A percentile compares a stretch with the other conserved stretches of the same genome.
These are phyloP conservation scores for Graptemys geographica DNA, from an alignment of 2,797 vertebrate species.

Conservation along the genomic window DNA sequence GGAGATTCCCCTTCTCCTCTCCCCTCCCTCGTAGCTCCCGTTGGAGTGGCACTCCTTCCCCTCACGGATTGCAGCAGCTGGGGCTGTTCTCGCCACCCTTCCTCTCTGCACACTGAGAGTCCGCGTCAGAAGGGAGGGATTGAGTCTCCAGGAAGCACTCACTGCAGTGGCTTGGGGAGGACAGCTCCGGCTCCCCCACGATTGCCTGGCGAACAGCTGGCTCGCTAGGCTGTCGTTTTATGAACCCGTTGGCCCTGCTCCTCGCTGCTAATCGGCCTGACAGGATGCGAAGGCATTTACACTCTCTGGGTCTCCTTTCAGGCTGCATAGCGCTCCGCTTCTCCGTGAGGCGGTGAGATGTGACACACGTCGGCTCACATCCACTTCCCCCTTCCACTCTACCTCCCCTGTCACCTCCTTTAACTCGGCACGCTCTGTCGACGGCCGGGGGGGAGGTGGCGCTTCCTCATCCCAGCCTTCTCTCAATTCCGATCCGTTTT, in stretches of 20 bases:
- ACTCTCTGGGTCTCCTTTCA: background rate
- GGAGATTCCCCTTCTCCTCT: background rate
- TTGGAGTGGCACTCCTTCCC: background rate
- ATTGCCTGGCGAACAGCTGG: background rate
- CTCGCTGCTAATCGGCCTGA: background rate
- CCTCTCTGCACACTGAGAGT: background rate
- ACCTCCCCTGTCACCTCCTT: background rate
- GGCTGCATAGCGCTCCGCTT: background rate
- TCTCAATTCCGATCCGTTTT: background rate
- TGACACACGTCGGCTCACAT: background rate
- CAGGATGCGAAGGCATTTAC: slow-evolving; percentile 14
- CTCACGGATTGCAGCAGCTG: background rate
- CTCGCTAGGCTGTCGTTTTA: background rate
- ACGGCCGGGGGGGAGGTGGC: background rate
- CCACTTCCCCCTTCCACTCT: background rate
- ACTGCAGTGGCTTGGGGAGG: background rate
- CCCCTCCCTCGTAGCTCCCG: no score
- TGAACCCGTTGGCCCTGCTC: background rate
- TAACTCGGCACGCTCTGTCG: background rate
- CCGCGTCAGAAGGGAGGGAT: no score
- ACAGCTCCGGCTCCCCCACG: background rate
- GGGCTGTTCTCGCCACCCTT: background rate
- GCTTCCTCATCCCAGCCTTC: accelerated
- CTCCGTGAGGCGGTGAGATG: background rate
- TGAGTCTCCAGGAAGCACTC: background rate